Evolutionary conservation across 2,888 invertebrate species (phyloP).

Genomic region (Toxonevra muliebris): DNA sequence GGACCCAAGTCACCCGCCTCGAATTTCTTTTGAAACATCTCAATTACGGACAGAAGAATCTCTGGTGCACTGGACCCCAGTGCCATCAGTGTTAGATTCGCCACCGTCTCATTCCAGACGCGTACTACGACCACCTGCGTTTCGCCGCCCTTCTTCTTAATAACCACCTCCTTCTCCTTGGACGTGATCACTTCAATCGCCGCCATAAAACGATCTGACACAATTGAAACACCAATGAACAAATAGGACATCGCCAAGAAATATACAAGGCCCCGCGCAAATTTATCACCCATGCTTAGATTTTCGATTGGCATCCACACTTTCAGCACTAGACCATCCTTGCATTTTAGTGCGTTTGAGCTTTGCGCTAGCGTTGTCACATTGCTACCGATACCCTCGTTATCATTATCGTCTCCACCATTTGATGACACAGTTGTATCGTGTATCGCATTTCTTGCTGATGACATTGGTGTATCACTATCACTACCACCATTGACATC

Average conservation of each 20-base stretch:
- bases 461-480: conserved; percentile 10
- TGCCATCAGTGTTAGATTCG: conserved; percentile 98
- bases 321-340: conserved; percentile 86
- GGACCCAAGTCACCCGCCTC: conserved; percentile 97
- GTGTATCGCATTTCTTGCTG: neutral
- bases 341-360: conserved; percentile 67
- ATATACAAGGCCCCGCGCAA: conserved; percentile 89
- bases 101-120: conserved; percentile 99
- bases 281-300: conserved; percentile 78
- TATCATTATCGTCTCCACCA: neutral
- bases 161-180: conserved; percentile 92
- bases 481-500: conserved; percentile 23
- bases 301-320: conserved; percentile 87
- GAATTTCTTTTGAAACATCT: conserved; percentile 95
- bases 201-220: conserved; percentile 99
- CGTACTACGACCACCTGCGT: conserved; percentile 89
- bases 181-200: conserved; percentile 99
- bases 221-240: conserved; percentile 98
- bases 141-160: conserved; percentile 88
- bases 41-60: conserved; percentile 96
- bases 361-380: conserved; percentile 38
- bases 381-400: conserved; percentile 24
- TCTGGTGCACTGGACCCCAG: conserved; percentile 98
- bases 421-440: conserved; percentile 6
- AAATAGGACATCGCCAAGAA: conserved; percentile 89